Percentiles rank a stretch among this genome's conserved stretches.
phyloP scores from a whole-genome alignment of 2,797 vertebrate species.

The Sebastes umbrosus region DNA sequence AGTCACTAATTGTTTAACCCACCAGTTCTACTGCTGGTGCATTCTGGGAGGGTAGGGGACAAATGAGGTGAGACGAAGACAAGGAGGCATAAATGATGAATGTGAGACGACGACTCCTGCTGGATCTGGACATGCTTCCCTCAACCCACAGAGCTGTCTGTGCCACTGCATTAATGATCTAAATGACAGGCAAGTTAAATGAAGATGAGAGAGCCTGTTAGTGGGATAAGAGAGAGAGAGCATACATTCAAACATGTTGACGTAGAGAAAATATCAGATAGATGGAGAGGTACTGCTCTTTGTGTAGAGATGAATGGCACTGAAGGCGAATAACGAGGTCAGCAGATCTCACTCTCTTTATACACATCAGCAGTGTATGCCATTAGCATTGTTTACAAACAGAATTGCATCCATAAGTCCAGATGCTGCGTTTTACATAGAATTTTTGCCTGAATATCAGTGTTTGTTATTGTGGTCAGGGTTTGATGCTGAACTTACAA shows the following conservation, averaged over 20 bases:
- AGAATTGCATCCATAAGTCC: neutral
- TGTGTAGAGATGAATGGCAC: constrained; percentile 9
- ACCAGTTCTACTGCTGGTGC: neutral
- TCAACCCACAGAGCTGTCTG: constrained; percentile 57
- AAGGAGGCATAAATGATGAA: constrained; percentile 85
- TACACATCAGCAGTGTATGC: neutral
- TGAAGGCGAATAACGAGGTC: constrained; percentile 18
- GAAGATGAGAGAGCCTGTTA: constrained; percentile 32
- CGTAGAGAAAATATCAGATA: neutral
- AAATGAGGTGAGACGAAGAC: constrained; percentile 79
- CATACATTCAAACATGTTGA: constrained; percentile 10
- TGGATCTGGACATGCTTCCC: constrained; percentile 69
- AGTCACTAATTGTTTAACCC: constrained; percentile 30
- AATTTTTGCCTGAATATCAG: neutral
- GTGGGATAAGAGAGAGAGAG: constrained; percentile 8
- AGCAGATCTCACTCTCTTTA: neutral
- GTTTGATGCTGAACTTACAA: neutral
- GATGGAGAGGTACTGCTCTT: neutral
- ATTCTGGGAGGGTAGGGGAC: constrained; percentile 62
- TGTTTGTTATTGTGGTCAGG: neutral
- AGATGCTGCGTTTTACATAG: neutral
- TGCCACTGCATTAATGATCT: constrained; percentile 44
- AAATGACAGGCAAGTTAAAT: constrained; percentile 41
- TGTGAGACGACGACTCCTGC: constrained; percentile 56
- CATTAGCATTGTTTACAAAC: constrained; percentile 21